Base-by-base conservation (phyloP, 2,888 invertebrate species). In the Drosophila parthenogenetica region DNA sequence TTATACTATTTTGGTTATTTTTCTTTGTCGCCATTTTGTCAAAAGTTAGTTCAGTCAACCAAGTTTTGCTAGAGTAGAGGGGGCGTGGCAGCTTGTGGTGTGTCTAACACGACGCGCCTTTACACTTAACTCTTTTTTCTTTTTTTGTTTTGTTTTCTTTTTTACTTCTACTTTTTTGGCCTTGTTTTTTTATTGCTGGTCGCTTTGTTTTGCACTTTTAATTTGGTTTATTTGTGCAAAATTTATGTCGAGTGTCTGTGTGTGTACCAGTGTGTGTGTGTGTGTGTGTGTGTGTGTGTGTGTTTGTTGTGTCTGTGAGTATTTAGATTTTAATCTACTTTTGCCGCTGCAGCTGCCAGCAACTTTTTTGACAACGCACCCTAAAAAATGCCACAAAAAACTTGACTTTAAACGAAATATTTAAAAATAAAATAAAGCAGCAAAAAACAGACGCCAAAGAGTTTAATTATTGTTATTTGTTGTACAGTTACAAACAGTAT, bases 291-390 rank as follows among this genome's bases (percentile, higher is more conserved):
- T 66, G 42, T 69, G 13, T 70, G 51, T 53, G 50, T 61, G 35
- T 64, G 50, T 64, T 17, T 61, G 48, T 49, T 68, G 42, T 67
- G 53, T 13, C 25, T 63, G 69, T 54, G 73, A 74, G 81, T 81
- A 78, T 84, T 87, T 84, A 87, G 87, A 87, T 84, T 84, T 87
- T 84, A 87, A 87, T 87, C 87, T 85, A 85, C 85, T 87, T 87
- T 37, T 87, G 72, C 70, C 79, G 71, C 57, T 87, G 82, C 87
- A 87, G 84, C 87, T 83, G 83, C 81, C 82, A 82, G 76, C 78
- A 86, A 83, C 72, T 78, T 85, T 82, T 75, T 82, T 75, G 78
- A 69, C 85, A 83, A 65, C 63, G 58, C 76, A 73, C 76, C 77
- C 79, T 66, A 64, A 61, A 51, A 32, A 73, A 74, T 35, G 35